Base-by-base conservation (phyloP, 1,140 invertebrate species). In the Phymorhynchus buccinoides region DNA sequence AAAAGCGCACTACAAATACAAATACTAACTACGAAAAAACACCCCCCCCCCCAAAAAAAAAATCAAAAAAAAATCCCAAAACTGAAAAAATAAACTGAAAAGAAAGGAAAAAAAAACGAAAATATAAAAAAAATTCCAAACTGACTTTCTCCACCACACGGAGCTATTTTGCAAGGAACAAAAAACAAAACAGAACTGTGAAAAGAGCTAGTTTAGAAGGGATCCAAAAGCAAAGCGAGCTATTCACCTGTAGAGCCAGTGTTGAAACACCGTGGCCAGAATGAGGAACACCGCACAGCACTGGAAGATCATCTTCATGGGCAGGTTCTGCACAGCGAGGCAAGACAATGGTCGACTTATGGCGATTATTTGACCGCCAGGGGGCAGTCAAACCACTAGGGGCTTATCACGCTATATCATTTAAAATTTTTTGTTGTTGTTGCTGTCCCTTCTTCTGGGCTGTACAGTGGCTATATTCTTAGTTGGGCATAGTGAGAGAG, bases 201-300 rank as follows among this genome's bases (percentile, higher is more conserved):
- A 52, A 52, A 52, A 52, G 22, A 22, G 9, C 48, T 12, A 22
- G 22, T 12, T 52, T 9, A 52, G 48, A 22, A 9, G 9, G 48
- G 9, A 12, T 52, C 48, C 22, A 12, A 52, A 52, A 52, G 35
- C 73, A 27, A 32, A 35, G n/a, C 41, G 27, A 41, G 3, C 12
- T 85, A 87, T 89, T 89, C 87, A 93, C 92, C 82, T 89, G 86
- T 89, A 91, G 2, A 93, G 86, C 89, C 89, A 92, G 32, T 92
- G 91, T 71, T 93, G 92, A 80, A 85, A 90, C 0, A 89, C 30
- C 27, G 88, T 85, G 32, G 92, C 91, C 42, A 90, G n/a, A 2
- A 91, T 42, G 9, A 93, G 87, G 81, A 93, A 93, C 16, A 89
- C 83, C 32, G 90, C 89, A 88, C 93, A 93, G 84, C 90, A 91